Evolutionary conservation across 1,140 invertebrate species (phyloP).

Genomic region (Pseudomyrmex dendroicus): DNA sequence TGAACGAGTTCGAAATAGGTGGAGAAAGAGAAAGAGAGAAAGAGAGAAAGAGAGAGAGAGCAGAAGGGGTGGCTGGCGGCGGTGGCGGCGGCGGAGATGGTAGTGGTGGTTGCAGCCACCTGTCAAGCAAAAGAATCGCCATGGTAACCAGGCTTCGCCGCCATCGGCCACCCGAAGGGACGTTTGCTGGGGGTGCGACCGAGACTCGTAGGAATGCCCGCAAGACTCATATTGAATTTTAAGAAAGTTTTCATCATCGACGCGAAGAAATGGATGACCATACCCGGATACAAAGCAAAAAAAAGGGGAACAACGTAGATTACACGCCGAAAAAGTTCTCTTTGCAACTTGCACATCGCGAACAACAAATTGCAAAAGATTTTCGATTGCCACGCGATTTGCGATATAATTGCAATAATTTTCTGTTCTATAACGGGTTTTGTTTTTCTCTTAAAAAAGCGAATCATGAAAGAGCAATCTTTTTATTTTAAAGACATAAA

Average conservation of each 20-base stretch:
- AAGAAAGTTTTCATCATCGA: slow-evolving; percentile 74
- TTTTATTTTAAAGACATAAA: too few species aligned
- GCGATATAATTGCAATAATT: too few species aligned
- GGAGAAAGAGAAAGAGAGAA: not conserved
- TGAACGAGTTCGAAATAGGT: slow-evolving; percentile 65
- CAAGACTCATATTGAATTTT: slow-evolving; percentile 80
- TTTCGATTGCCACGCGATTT: not conserved
- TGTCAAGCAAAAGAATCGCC: slow-evolving; percentile 84
- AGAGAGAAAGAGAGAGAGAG: not conserved
- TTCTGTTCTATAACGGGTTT: too few species aligned
- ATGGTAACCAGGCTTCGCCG: slow-evolving; percentile 80
- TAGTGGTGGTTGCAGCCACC: slow-evolving; percentile 78
- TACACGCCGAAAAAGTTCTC: not conserved
- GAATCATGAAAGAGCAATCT: too few species aligned
- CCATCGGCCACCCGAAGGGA: slow-evolving; percentile 71
- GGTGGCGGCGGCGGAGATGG: slow-evolving; percentile 59
- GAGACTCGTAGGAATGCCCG: slow-evolving; percentile 74
- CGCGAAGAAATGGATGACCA: slow-evolving; percentile 64
- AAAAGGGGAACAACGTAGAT: not conserved
- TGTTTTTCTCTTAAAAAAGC: too few species aligned
- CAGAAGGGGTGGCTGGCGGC: slow-evolving; percentile 53
- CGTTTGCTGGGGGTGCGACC: slow-evolving; percentile 69
- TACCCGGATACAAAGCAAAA: slow-evolving; percentile 32
- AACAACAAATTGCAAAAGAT: not conserved
- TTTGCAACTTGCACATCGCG: not conserved